Evolutionary conservation across 1,140 invertebrate species (phyloP), one percentile per base, ranked within the genome.

Genomic region (Neuroterus valhalla): DNA sequence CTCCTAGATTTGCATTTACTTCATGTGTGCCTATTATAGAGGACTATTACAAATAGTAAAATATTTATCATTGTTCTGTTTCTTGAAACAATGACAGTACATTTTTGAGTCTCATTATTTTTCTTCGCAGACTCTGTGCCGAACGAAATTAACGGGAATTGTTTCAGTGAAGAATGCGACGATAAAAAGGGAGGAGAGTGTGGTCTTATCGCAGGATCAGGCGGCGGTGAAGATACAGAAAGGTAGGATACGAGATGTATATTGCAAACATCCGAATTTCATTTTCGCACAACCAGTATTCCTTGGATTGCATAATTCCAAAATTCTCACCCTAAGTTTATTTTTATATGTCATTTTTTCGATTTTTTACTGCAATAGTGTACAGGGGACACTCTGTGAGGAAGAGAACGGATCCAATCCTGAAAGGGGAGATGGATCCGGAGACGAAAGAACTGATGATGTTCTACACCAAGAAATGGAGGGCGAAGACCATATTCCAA

Each of bases 401-500:
- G 74, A 94, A 94, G 87, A 92, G 93, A 73, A 91, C 92, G 52
- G 91, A 90, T 2, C 92, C 93, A 2, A 81, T 93, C 50, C 88
- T 94, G 67, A 93, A 91, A 82, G 91, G 91, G 79, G 90, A 92
- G 68, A 91, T 92, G 84, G 92, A 94, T 82, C 91, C 92, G 83
- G 93, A 93, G 70, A 95, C 94, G 26, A 92, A 92, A 11, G 89
- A 93, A 26, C 94, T 96, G 84, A 92, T 96, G 52, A 92, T 92
- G 76, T 91, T 92, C 67, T 96, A 92, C 87, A 93, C 92, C 76
- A 92, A 92, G 81, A 95, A 94, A 87, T 97, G 96, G 96, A 94
- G 94, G 82, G 92, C 92, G 78, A 93, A 94, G 84, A 94, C 94
- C 66, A 92, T 97, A 52, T 96, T 96, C 88, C 95, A 96, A 92